phyloP scores from a whole-genome alignment of 64 coral and sea anemone genomes.

The Pocillopora damicornis region DNA sequence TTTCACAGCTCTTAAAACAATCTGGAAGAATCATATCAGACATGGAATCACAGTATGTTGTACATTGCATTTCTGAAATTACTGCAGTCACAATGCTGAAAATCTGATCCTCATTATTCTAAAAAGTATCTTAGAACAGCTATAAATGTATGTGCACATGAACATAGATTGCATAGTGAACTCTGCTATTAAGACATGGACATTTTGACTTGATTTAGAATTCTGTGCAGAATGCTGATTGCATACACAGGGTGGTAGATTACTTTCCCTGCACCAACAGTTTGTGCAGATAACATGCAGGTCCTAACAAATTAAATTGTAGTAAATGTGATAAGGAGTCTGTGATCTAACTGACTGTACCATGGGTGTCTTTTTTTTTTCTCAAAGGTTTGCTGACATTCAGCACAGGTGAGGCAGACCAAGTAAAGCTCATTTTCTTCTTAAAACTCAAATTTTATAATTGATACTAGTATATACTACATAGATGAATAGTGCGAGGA shows the following conservation, averaged over 20 bases:
- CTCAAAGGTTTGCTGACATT: conserved; percentile 34
- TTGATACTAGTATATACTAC: too few relatives aligned
- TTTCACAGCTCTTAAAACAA: conserved; percentile 57
- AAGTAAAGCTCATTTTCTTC: background rate
- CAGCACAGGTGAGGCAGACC: conserved; percentile 34
- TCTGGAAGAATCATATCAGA: conserved; percentile 36
- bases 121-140: background rate
- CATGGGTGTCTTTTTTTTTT: background rate
- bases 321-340: too few relatives aligned
- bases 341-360: too few relatives aligned
- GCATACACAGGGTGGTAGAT: background rate
- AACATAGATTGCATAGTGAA: too few relatives aligned
- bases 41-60: conserved; percentile 77
- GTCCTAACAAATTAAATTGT: too few relatives aligned
- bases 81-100: background rate
- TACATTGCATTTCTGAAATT: background rate
- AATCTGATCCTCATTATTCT: background rate
- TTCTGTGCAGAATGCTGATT: background rate
- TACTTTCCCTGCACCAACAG: background rate
- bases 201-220: too few relatives aligned
- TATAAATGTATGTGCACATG: too few relatives aligned
- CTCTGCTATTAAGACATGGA: too few relatives aligned
- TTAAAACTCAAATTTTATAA: background rate
- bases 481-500: too few relatives aligned
- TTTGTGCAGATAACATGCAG: too few relatives aligned